phyloP scores from a whole-genome alignment of 64 coral and sea anemone species.

The Dendrophyllia cribrosa region DNA sequence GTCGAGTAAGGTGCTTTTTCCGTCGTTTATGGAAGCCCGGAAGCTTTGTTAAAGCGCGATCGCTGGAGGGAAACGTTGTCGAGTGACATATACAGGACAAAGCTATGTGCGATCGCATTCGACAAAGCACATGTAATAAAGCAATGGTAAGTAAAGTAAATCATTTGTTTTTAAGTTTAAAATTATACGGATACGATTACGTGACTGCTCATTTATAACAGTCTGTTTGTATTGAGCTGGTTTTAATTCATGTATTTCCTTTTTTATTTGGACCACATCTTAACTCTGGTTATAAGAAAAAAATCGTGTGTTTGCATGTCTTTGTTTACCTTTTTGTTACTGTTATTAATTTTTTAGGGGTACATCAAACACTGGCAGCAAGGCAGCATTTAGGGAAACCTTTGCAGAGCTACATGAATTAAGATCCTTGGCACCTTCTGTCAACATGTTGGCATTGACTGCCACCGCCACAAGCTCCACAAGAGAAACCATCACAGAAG shows the following conservation, averaged over 20 bases:
- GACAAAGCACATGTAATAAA: conserved; percentile 78
- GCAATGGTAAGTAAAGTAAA: conserved; percentile 54
- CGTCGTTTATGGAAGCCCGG: conserved; percentile 60
- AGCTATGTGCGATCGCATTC: conserved; percentile 65
- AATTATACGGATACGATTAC: no score
- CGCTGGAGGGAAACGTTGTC: conserved; percentile 53
- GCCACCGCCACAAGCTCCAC: background rate
- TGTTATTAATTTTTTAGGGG: conserved; percentile 25
- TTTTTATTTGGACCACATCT: no score
- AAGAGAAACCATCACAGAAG: conserved; percentile 2
- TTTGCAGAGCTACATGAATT: conserved; percentile 55
- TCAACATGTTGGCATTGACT: conserved; percentile 25
- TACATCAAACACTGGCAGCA: background rate
- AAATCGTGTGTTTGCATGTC: background rate
- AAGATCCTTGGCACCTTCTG: conserved; percentile 24
- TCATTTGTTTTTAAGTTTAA: no score
- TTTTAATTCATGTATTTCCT: background rate
- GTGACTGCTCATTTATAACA: no score
- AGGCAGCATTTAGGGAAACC: conserved; percentile 51
- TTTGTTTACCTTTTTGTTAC: background rate
- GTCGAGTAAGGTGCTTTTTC: conserved; percentile 37
- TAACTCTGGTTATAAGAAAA: background rate
- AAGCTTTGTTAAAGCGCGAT: conserved; percentile 50
- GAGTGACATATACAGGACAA: conserved; percentile 4
- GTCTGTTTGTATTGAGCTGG: background rate